phyloP scores from a whole-genome alignment of 2,797 vertebrate genomes.

The Luscinia luscinia region DNA sequence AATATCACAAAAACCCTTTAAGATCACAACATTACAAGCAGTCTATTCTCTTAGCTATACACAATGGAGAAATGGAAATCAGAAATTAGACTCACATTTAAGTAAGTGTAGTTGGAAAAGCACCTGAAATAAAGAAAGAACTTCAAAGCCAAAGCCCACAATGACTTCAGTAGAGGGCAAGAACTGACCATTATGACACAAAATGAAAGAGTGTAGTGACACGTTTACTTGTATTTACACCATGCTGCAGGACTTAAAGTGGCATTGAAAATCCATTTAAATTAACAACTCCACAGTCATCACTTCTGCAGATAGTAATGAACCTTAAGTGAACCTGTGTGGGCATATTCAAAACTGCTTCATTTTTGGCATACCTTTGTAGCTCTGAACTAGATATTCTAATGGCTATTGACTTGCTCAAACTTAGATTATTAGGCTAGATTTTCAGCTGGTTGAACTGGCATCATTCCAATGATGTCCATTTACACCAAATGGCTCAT shows the following conservation, averaged over 20 bases:
- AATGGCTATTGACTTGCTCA: conserved; percentile 52
- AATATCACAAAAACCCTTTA: not conserved
- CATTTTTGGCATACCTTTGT: conserved; percentile 1
- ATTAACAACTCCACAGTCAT: conserved; percentile 26
- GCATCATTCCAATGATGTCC: conserved; percentile 25
- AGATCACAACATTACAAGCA: not conserved
- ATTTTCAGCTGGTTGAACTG: conserved; percentile 61
- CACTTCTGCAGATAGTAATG: conserved; percentile 33
- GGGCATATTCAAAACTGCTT: not conserved
- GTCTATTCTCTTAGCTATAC: not conserved
- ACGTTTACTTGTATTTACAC: not conserved
- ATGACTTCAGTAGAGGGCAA: not conserved
- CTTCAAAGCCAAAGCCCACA: not conserved
- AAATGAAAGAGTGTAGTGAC: not conserved
- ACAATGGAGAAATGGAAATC: not conserved
- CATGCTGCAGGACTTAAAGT: not conserved
- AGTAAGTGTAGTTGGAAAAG: not conserved
- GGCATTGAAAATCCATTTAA: conserved; percentile 27
- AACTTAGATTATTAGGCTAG: conserved; percentile 55
- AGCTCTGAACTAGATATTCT: conserved; percentile 41
- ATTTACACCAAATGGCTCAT: conserved; percentile 60
- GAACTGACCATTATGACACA: not conserved
- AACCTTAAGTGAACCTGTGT: conserved; percentile 45
- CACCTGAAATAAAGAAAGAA: not conserved
- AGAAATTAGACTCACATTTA: not conserved